Evolutionary conservation across 2,797 vertebrate species (phyloP), one percentile per base, ranked within the genome.

Genomic region (Malurus splendens): DNA sequence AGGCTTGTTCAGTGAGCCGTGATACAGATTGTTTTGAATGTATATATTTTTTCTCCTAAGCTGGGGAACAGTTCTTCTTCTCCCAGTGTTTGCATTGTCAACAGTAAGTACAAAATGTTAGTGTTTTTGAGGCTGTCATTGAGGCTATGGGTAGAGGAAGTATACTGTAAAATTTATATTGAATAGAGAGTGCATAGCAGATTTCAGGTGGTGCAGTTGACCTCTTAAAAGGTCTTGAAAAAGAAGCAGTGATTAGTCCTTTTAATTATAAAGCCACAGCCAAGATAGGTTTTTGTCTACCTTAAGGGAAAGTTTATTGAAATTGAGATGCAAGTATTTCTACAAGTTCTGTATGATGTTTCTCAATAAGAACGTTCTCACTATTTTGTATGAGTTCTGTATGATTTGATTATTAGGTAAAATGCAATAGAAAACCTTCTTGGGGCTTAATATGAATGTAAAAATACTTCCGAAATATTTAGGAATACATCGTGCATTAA

Each of bases 401-500:
- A 82, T 92, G 56, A 87, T 90, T 89, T 95, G 61, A 87, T 93
- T 90, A 81, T 85, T 64, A 86, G 73, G 72, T 94, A 86, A 95
- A 95, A 89, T 79, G 79, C 86, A 45, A 92, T 94, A 70, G 16
- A 95, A 90, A 92, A 87, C 25, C 22, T 78, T 82, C 39, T 90
- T 72, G 38, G 59, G 76, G 67, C 44, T 76, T 90, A 57, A 76
- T 94, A 90, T 91, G 75, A 91, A 82, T 93, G 71, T 79, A 48
- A 87, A 87, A 82, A 68, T 79, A 77, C 41, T 62, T 91, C 89
- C 17, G 24, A 96, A 96, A 90, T 93, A 95, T 95, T 96, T 94
- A 95, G 82, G 87, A 93, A 30, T 90, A 92, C 73, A 89, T 93
- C 93, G 82, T 87, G 68, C 80, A 96, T 96, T 93, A 92, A 93